Conservation (phyloP, 2,797 vertebrate species). For the Liparis tanakae region DNA sequence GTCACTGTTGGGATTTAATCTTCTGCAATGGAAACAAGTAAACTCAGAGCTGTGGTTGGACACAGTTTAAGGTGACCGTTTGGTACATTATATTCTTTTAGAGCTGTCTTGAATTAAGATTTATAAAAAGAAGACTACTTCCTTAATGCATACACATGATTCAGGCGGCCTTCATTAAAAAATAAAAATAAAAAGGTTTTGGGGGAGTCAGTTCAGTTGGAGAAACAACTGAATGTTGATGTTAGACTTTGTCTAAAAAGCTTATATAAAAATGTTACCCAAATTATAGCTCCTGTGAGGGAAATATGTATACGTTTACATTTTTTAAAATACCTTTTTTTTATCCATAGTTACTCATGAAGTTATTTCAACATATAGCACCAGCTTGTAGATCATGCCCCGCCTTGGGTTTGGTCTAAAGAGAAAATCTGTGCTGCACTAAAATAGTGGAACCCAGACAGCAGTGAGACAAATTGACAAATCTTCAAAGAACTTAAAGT, state of each 20-base stretch:
- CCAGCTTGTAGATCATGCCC: conserved; percentile 84
- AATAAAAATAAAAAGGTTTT: no score
- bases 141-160: conserved; percentile 66
- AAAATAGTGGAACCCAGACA: conserved; percentile 79
- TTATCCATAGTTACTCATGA: conserved; percentile 75
- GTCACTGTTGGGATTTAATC: conserved; percentile 53
- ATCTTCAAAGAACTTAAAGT: conserved; percentile 87
- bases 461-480: conserved; percentile 86
- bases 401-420: conserved; percentile 85
- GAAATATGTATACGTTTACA: conserved; percentile 76
- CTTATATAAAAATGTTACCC: conserved; percentile 85
- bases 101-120: conserved; percentile 68
- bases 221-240: conserved; percentile 73
- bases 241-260: conserved; percentile 79
- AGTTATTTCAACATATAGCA: conserved; percentile 83
- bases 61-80: conserved; percentile 55
- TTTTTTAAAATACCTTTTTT: conserved; percentile 75
- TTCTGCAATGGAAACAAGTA: conserved; percentile 48
- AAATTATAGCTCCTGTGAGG: conserved; percentile 81
- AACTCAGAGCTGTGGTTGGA: conserved; percentile 56
- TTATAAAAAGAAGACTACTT: conserved; percentile 60
- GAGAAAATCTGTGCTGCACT: conserved; percentile 82
- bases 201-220: conserved; percentile 62
- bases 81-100: conserved; percentile 64
- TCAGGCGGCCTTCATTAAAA: conserved; percentile 61